Conservation (phyloP, 1,140 invertebrate genomes). For the Drosophila lowei region DNA sequence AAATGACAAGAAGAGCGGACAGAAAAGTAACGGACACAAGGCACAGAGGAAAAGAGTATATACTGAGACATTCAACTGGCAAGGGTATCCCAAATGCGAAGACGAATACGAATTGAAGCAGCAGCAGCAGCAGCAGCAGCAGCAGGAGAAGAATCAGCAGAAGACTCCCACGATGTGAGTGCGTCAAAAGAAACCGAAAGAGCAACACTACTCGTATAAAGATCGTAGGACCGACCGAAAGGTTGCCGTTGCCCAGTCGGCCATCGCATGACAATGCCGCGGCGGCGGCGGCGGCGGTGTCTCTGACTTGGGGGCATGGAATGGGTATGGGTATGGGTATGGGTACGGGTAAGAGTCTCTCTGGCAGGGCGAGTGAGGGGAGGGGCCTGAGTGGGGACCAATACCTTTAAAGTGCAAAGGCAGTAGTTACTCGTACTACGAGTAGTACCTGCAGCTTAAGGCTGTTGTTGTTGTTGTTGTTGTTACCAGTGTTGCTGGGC, state of each 20-base stretch:
- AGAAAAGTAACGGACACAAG: too few relatives aligned
- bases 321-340: background rate
- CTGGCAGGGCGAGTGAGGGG: background rate
- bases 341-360: too few relatives aligned
- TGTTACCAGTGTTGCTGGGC: slow-evolving; percentile 1
- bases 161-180: slow-evolving; percentile 67
- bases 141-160: slow-evolving; percentile 15
- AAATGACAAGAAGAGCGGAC: too few relatives aligned
- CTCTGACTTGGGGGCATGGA: slow-evolving; percentile 5
- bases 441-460: slow-evolving; percentile 30
- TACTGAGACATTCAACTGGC: too few relatives aligned
- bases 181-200: slow-evolving; percentile 47
- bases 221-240: slow-evolving; percentile 32
- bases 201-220: slow-evolving; percentile 1
- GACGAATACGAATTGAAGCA: too few relatives aligned
- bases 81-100: too few relatives aligned
- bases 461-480: slow-evolving; percentile 19
- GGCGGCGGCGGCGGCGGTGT: slow-evolving; percentile 2
- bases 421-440: slow-evolving; percentile 28
- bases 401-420: slow-evolving; percentile 37
- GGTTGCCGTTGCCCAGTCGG: slow-evolving; percentile 52
- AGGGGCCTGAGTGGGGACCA: background rate
- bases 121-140: too few relatives aligned
- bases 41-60: too few relatives aligned
- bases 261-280: slow-evolving; percentile 54